Evolutionary conservation across 2,797 vertebrate species (phyloP), one percentile per base, ranked within the genome.

Genomic region (Sebastes miniatus): DNA sequence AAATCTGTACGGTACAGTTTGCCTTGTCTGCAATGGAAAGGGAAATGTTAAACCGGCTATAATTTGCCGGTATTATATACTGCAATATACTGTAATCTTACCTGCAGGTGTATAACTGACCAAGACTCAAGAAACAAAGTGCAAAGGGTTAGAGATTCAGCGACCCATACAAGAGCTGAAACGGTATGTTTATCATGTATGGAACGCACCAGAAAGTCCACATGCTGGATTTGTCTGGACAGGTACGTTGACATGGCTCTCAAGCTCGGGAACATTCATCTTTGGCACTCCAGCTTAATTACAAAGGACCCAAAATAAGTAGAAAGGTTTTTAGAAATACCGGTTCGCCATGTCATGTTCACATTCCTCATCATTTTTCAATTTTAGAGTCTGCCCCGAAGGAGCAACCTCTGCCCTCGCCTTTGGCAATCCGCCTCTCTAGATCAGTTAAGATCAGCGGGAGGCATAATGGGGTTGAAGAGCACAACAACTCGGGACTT

Each of bases 141-240:
- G 18, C 10, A 58, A 64, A 50, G 14, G 47, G 14, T 56, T 11
- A 67, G 11, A 61, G 10, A 65, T 76, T 71, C 20, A 56, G 65
- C 62, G 25, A 16, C 52, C 20, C 43, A 63, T 54, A 20, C 5
- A 57, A 71, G 43, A 73, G 70, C 50, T 77, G 9, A 52, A 50
- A 54, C 31, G 13, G 5, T 50, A 10, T 69, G 22, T 24, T 63
- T 22, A 20, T 32, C 29, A 78, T 54, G 31, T 43, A 22, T 39
- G 65, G 16, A 70, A 72, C 14, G 2, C 70, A 20, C 13, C 43
- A 31, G 12, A 34, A 34, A 61, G 78, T 68, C 73, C 68, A 64
- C 73, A 69, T 74, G 73, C 27, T 71, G 25, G 67, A 81, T 83
- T 69, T 81, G 87, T 73, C 79, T 56, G 43, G 77, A 83, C 81